Conservation (phyloP, 2,888 invertebrate genomes). For the Ceramica pisi region DNA sequence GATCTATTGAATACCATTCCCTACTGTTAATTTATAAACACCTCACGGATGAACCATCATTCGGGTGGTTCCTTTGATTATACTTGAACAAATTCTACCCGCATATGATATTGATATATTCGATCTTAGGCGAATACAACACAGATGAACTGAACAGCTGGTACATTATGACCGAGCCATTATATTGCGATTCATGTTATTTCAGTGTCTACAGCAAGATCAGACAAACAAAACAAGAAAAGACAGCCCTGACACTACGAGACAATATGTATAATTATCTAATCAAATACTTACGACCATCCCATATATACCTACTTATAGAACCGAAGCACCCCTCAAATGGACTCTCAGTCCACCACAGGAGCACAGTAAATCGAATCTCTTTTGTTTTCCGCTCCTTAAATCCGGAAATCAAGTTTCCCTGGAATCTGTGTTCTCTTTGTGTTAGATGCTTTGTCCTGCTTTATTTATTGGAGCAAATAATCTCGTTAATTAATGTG, state of each 20-base stretch:
- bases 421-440: slow-evolving; percentile 47
- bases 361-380: slow-evolving; percentile 1
- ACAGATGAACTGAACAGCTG: not conserved
- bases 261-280: not conserved
- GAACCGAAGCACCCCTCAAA: not conserved
- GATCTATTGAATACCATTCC: too few relatives aligned
- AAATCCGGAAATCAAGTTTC: slow-evolving; percentile 58
- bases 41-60: too few relatives aligned
- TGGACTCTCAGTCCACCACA: not conserved
- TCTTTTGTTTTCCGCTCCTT: slow-evolving; percentile 50
- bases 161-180: not conserved
- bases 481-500: slow-evolving; percentile 60
- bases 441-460: slow-evolving; percentile 47
- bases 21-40: too few relatives aligned
- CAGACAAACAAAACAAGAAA: too few relatives aligned
- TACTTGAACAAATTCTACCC: too few relatives aligned
- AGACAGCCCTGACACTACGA: not conserved
- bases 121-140: too few relatives aligned
- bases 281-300: not conserved
- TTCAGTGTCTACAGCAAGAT: not conserved
- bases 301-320: not conserved
- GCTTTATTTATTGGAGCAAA: slow-evolving; percentile 60
- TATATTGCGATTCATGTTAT: not conserved
- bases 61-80: too few relatives aligned
- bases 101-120: too few relatives aligned